phyloP scores from a whole-genome alignment of 2,888 invertebrate genomes.

The Morpho deidamia region DNA sequence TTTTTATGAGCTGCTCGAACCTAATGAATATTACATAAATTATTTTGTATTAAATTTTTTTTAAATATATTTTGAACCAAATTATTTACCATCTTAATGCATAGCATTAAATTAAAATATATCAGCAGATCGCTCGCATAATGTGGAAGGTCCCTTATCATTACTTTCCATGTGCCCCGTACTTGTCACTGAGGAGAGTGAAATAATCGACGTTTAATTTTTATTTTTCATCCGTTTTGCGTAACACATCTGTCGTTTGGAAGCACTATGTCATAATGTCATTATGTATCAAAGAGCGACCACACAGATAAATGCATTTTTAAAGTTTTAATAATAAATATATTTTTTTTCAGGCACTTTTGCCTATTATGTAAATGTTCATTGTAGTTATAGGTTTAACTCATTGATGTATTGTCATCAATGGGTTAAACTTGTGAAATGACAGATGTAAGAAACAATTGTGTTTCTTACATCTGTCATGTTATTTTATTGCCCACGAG shows the following conservation, averaged over 20 bases:
- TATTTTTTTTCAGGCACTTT: too few species aligned
- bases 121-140: neutral
- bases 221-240: constrained; percentile 49
- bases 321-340: neutral
- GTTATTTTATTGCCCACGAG: too few species aligned
- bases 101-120: neutral
- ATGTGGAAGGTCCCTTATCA: constrained; percentile 1
- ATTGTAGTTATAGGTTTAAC: too few species aligned
- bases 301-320: neutral
- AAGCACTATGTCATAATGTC: constrained; percentile 26
- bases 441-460: too few species aligned
- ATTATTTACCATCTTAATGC: neutral
- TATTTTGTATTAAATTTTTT: too few species aligned
- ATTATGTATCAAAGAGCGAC: constrained; percentile 25
- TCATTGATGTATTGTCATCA: too few species aligned
- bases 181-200: constrained; percentile 52
- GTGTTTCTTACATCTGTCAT: too few species aligned
- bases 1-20: too few species aligned
- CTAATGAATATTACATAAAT: too few species aligned
- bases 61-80: too few species aligned
- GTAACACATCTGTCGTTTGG: constrained; percentile 36
- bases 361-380: too few species aligned
- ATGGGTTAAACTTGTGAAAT: too few species aligned
- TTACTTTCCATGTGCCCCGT: constrained; percentile 10
- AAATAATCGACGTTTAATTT: constrained; percentile 50